Base-by-base conservation (phyloP, 2,113 vertebrate genomes). In the Morone chrysops region DNA sequence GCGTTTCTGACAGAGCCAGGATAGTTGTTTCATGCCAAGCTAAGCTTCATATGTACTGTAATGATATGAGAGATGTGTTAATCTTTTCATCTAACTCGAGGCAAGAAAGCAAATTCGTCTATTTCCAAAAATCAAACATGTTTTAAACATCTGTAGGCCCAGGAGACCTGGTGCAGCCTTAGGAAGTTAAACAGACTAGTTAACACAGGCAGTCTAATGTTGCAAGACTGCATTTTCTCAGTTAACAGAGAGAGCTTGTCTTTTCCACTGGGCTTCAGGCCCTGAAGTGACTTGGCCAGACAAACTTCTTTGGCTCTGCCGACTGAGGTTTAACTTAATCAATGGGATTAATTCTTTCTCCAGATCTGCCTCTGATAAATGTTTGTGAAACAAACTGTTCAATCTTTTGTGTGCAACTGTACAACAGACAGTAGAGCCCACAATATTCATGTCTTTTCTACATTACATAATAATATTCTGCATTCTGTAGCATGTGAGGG, bases 281-380 rank as follows among this genome's bases (percentile, higher is more conserved):
- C 31, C 31, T 67, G 11, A 70, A 68, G 22, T 6, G 36, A 71
- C 73, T 45, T 67, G 0, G 53, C 59, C 45, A 82, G 45, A 75
- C 66, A 47, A 78, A 43, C 6, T 8, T 47, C 20, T 72, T 62
- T 82, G 60, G 53, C 61, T 62, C 70, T 14, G 38, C 5, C 3
- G 17, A 6, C 0, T 51, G 74, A 81, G 10, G 18, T 51, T 85
- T 16, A 80, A 74, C 43, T 59, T 72, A 6, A 68, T 71, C 53
- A 85, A 16, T 62, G 8, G 61, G 14, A 76, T 72, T 62, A 68
- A 68, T 45, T 68, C 0, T 14, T 41, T 72, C 56, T 80, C 36
- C 56, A 85, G 45, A 67, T 47, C 25, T 5, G 41, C 31, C 5
- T 14, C 18, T 4, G 10, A 65, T 2, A 66, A 22, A 80, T 36